Evolutionary conservation across 2,797 vertebrate genomes (phyloP).

Genomic region (Chromis chromis): DNA sequence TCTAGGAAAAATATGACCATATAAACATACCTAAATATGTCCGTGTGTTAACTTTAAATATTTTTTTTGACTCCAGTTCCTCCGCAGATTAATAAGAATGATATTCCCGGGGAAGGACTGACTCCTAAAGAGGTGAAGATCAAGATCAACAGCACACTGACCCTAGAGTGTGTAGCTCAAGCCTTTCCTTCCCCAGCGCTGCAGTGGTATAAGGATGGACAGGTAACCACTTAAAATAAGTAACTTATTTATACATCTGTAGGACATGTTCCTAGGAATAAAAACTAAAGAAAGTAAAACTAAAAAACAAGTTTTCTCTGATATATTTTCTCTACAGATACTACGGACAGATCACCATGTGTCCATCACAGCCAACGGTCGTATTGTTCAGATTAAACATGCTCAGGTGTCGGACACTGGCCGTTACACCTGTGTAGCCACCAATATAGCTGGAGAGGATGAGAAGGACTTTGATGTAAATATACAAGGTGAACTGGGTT

Average conservation of each 20-base stretch:
- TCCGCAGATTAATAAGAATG: constrained; percentile 92
- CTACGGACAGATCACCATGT: constrained; percentile 85
- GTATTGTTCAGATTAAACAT: constrained; percentile 89
- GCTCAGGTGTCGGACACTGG: constrained; percentile 94
- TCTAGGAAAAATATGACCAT: too few relatives aligned
- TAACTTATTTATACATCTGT: background rate
- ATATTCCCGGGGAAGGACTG: constrained; percentile 86
- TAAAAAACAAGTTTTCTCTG: background rate
- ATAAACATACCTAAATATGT: background rate
- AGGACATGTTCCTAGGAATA: background rate
- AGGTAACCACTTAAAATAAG: constrained; percentile 79
- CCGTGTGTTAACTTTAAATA: background rate
- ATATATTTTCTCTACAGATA: constrained; percentile 78
- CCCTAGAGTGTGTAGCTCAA: constrained; percentile 91
- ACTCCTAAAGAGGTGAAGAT: constrained; percentile 94
- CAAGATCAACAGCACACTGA: constrained; percentile 92
- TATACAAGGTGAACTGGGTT: constrained; percentile 95
- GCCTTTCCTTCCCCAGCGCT: constrained; percentile 90
- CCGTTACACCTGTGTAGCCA: constrained; percentile 94
- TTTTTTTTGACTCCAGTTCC: constrained; percentile 85
- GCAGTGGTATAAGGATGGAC: constrained; percentile 97
- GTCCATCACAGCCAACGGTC: constrained; percentile 87
- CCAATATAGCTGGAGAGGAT: constrained; percentile 95
- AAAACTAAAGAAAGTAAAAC: background rate
- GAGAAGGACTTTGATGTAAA: constrained; percentile 99